Conservation (phyloP, 2,888 invertebrate species). For the Chorisops tibialis region DNA sequence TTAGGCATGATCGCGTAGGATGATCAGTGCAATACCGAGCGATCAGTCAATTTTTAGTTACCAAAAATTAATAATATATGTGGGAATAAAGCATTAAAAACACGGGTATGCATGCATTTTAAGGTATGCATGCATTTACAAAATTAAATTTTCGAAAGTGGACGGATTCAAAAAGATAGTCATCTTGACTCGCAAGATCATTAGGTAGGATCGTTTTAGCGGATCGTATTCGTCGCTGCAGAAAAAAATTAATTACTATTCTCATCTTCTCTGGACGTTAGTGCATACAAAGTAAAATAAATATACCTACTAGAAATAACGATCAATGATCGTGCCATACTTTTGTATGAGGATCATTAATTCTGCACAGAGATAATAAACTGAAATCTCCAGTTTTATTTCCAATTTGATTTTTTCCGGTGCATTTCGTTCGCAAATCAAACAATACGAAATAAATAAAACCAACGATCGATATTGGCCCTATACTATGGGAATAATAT, state of each 20-base stretch:
- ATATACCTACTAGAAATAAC: conserved; percentile 2
- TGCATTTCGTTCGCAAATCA: not conserved
- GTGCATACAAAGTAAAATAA: conserved; percentile 6
- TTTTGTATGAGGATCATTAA: conserved; percentile 4
- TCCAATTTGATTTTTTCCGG: no score
- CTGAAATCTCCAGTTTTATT: no score
- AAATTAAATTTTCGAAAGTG: not conserved
- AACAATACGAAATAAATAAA: not conserved
- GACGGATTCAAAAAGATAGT: not conserved
- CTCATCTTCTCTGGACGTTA: not conserved
- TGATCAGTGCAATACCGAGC: not conserved
- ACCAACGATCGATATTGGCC: not conserved
- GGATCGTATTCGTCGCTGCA: not conserved
- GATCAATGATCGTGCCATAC: not conserved
- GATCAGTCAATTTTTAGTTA: conserved; percentile 9
- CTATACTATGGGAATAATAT: not conserved
- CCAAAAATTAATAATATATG: not conserved
- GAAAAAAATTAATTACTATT: conserved; percentile 6
- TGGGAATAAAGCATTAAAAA: not conserved
- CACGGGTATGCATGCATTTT: not conserved
- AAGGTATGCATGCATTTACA: not conserved
- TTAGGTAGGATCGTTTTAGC: no score
- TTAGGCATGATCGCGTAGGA: not conserved
- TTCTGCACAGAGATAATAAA: conserved; percentile 5
- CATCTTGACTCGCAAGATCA: no score